A percentile compares a stretch with the other conserved stretches of the same genome.
Evolutionary conservation across 2,888 invertebrate genomes (phyloP).

Genomic region (Eulithis testata): DNA sequence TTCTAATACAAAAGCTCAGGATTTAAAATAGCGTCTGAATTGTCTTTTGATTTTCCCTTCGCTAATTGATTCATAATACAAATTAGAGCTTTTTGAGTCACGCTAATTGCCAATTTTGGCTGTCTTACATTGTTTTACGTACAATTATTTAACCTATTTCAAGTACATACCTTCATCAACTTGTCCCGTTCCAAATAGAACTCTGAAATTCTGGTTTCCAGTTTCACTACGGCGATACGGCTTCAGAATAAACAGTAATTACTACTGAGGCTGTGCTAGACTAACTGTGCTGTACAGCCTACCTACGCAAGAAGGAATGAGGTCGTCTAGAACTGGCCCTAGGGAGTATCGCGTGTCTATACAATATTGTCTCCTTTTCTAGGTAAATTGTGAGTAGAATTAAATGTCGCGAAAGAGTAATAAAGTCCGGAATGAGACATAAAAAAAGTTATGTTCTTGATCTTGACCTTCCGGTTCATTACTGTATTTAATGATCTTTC

Average conservation of each 20-base stretch:
- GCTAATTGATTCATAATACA: too few relatives aligned
- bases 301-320: conserved; percentile 33
- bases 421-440: conserved; percentile 4
- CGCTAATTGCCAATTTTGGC: too few relatives aligned
- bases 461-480: not conserved
- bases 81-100: too few relatives aligned
- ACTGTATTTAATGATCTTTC: not conserved
- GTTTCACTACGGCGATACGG: conserved; percentile 16
- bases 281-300: conserved; percentile 31
- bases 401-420: conserved; percentile 1
- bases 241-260: conserved; percentile 19
- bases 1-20: not conserved
- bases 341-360: conserved; percentile 28
- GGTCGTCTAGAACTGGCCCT: conserved; percentile 32
- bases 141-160: conserved; percentile 15
- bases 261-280: conserved; percentile 19
- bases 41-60: not conserved
- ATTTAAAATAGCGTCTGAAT: conserved; percentile 10
- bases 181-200: conserved; percentile 16
- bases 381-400: conserved; percentile 6
- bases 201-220: conserved; percentile 21
- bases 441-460: conserved; percentile 5
- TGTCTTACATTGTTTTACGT: not conserved
- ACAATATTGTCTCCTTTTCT: conserved; percentile 17
- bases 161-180: conserved; percentile 4